Evolutionary conservation across 2,888 invertebrate genomes (phyloP).

Genomic region (Drosophila acutilabella): DNA sequence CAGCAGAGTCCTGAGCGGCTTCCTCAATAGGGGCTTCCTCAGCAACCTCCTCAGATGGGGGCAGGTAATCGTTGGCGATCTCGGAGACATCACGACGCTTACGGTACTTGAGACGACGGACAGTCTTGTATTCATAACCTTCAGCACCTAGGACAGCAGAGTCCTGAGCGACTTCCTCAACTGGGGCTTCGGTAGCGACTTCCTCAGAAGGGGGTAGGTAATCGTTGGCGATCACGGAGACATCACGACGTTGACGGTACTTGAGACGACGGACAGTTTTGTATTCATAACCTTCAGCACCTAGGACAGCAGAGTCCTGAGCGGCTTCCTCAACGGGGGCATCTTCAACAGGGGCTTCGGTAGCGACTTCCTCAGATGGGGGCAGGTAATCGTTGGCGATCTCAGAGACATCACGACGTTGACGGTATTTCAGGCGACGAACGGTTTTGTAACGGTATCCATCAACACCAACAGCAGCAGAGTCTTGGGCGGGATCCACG

Average conservation of each 20-base stretch:
- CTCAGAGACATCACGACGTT: conserved; percentile 77
- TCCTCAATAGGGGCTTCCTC: conserved; percentile 31
- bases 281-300: conserved; percentile 26
- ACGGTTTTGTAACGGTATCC: conserved; percentile 80
- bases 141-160: conserved; percentile 48
- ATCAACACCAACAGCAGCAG: conserved; percentile 66
- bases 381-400: conserved; percentile 71
- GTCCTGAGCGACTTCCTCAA: no score
- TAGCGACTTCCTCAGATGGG: conserved; percentile 55
- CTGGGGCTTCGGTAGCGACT: conserved; percentile 1
- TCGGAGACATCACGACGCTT: conserved; percentile 66
- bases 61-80: conserved; percentile 46
- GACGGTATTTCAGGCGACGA: conserved; percentile 72
- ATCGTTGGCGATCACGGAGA: conserved; percentile 34
- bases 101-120: conserved; percentile 62
- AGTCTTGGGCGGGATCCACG: conserved; percentile 55
- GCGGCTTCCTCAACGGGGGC: conserved; percentile 40
- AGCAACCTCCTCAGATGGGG: conserved; percentile 29
- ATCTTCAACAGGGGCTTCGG: no score
- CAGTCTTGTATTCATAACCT: conserved; percentile 67
- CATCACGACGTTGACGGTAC: conserved; percentile 41
- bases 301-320: conserved; percentile 55
- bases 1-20: background rate
- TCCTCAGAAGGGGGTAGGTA: conserved; percentile 32
- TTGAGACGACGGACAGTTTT: conserved; percentile 38